Conservation (phyloP, 1,140 invertebrate species). For the Drosophila navojoa region DNA sequence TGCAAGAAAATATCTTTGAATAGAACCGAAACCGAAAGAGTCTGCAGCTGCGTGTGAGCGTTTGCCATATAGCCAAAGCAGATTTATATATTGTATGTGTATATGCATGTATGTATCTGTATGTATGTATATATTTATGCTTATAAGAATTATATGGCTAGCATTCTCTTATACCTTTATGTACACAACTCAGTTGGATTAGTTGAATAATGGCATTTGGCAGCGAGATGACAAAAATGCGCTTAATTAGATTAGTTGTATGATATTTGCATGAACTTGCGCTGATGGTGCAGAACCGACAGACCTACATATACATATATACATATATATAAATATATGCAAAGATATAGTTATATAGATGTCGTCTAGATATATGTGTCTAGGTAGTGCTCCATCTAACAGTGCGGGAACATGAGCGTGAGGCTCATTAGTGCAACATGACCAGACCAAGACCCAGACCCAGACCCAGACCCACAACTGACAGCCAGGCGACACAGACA, state of each 20-base stretch:
- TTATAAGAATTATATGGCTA: slow-evolving; percentile 8
- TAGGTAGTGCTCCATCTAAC: background rate
- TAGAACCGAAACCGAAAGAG: slow-evolving; percentile 30
- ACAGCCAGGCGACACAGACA: slow-evolving; percentile 7
- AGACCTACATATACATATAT: background rate
- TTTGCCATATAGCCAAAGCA: slow-evolving; percentile 16
- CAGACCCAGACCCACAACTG: slow-evolving; percentile 28
- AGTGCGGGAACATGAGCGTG: slow-evolving; percentile 32
- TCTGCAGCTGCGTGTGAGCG: slow-evolving; percentile 26
- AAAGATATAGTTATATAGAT: background rate
- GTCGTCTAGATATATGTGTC: background rate
- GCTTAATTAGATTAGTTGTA: slow-evolving; percentile 63
- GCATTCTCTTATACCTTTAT: slow-evolving; percentile 13
- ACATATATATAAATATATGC: background rate
- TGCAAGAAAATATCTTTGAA: slow-evolving; percentile 33
- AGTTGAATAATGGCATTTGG: slow-evolving; percentile 59
- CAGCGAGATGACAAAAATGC: slow-evolving; percentile 57
- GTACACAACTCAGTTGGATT: slow-evolving; percentile 39
- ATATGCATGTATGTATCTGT: background rate
- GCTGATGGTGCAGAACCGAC: slow-evolving; percentile 47
- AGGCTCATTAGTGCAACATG: slow-evolving; percentile 59
- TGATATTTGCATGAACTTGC: slow-evolving; percentile 52
- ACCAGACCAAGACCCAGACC: slow-evolving; percentile 39
- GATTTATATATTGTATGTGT: slow-evolving; percentile 4
- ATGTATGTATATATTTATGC: slow-evolving; percentile 16